phyloP scores from a whole-genome alignment of 2,888 invertebrate genomes.

The Crocallis elinguaria region DNA sequence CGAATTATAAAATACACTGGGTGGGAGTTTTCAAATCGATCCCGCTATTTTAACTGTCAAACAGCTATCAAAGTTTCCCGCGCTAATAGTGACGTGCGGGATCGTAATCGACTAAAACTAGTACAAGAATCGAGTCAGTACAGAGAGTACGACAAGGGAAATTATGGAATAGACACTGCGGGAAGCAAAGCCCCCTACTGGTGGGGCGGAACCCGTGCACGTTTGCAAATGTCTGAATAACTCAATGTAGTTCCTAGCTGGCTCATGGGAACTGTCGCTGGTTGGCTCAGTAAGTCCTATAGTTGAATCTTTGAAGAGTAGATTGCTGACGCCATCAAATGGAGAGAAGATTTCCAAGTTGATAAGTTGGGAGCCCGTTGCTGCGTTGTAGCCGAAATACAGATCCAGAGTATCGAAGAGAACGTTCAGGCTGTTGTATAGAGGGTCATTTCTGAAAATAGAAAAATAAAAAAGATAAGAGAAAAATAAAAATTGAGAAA shows the following conservation, averaged over 20 bases:
- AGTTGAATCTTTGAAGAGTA: slow-evolving; percentile 87
- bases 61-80: slow-evolving; percentile 6
- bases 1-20: slow-evolving; percentile 15
- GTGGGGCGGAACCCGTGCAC: slow-evolving; percentile 59
- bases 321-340: slow-evolving; percentile 79
- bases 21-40: slow-evolving; percentile 5
- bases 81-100: slow-evolving; percentile 8
- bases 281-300: slow-evolving; percentile 80
- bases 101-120: slow-evolving; percentile 18
- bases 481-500: no score
- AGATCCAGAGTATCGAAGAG: slow-evolving; percentile 77
- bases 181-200: slow-evolving; percentile 44
- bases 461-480: no score
- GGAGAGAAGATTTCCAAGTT: slow-evolving; percentile 84
- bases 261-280: slow-evolving; percentile 53
- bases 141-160: slow-evolving; percentile 51
- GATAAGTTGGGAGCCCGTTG: slow-evolving; percentile 59
- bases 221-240: slow-evolving; percentile 77
- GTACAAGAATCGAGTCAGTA: slow-evolving; percentile 50
- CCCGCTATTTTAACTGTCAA: slow-evolving; percentile 8
- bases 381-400: slow-evolving; percentile 80
- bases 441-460: slow-evolving; percentile 65
- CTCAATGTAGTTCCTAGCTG: slow-evolving; percentile 84
- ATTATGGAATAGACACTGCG: slow-evolving; percentile 56
- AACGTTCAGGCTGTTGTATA: slow-evolving; percentile 58